Conservation (phyloP, 2,113 vertebrate genomes). For the Stegostoma tigrinum region DNA sequence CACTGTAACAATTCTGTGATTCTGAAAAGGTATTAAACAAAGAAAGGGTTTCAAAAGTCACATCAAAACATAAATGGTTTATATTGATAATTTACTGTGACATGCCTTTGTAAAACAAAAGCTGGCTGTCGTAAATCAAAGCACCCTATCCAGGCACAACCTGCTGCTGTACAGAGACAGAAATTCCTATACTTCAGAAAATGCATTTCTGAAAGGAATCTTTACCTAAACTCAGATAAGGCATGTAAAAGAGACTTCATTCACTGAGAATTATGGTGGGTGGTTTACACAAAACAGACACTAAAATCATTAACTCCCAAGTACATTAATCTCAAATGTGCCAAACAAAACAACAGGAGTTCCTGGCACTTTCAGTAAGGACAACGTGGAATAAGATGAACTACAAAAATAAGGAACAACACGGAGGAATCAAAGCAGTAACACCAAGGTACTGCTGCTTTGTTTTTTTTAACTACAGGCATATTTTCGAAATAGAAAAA, state of each 20-base stretch:
- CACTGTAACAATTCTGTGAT: too few species aligned
- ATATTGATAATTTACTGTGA: not conserved
- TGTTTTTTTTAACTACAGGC: not conserved
- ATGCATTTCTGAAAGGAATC: not conserved
- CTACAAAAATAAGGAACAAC: not conserved
- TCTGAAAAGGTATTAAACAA: not conserved
- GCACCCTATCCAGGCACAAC: not conserved
- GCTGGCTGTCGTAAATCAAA: not conserved
- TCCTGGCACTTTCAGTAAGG: not conserved
- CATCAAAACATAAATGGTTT: not conserved
- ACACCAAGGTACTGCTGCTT: not conserved
- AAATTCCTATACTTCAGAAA: not conserved
- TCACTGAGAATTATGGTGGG: not conserved
- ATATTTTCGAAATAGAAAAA: not conserved
- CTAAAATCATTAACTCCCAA: not conserved
- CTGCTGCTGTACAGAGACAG: not conserved
- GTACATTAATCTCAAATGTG: not conserved
- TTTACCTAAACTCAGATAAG: not conserved
- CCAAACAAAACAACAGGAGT: not conserved
- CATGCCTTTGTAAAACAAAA: not conserved
- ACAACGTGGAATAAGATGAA: not conserved
- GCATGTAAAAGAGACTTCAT: not conserved
- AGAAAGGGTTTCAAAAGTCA: not conserved
- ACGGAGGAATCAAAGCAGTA: not conserved
- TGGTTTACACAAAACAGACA: not conserved